Evolutionary conservation across 92 coral and sea anemone species (phyloP).

Genomic region (Blastomussa wellsi): DNA sequence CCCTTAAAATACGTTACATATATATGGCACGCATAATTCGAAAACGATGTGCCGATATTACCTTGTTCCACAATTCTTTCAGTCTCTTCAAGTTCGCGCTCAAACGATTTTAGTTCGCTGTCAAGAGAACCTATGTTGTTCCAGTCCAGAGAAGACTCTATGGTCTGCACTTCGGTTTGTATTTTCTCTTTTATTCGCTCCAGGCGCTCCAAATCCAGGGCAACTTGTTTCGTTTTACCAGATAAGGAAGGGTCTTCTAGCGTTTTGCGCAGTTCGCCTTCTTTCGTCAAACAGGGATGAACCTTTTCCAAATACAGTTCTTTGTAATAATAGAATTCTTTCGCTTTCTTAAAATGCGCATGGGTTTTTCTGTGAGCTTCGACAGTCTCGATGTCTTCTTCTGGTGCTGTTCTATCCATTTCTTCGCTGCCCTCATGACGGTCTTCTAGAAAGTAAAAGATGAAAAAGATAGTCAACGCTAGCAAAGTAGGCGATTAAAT

Average conservation of each 20-base stretch:
- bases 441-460: neutral
- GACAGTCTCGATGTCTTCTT: neutral
- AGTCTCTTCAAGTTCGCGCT: slow-evolving; percentile 18
- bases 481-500: too few relatives aligned
- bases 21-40: too few relatives aligned
- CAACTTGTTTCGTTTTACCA: slow-evolving; percentile 14
- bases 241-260: slow-evolving; percentile 1
- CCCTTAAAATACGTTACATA: too few relatives aligned
- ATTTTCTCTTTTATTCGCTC: slow-evolving; percentile 1
- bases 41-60: neutral
- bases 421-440: neutral
- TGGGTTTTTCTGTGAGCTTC: slow-evolving; percentile 4
- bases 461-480: neutral
- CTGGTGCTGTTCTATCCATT: neutral
- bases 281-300: slow-evolving; percentile 28
- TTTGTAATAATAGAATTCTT: slow-evolving; percentile 45
- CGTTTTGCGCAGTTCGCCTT: neutral
- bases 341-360: slow-evolving; percentile 30
- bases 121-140: slow-evolving; percentile 6
- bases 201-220: slow-evolving; percentile 29
- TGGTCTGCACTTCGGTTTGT: neutral
- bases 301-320: slow-evolving; percentile 26
- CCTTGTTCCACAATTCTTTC: slow-evolving; percentile 38
- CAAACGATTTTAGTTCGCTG: neutral
- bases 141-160: slow-evolving; percentile 39